Percentiles rank a stretch among this genome's conserved stretches.
Evolutionary conservation across 1,140 invertebrate genomes (phyloP).

Genomic region (Brevipalpus yothersi): DNA sequence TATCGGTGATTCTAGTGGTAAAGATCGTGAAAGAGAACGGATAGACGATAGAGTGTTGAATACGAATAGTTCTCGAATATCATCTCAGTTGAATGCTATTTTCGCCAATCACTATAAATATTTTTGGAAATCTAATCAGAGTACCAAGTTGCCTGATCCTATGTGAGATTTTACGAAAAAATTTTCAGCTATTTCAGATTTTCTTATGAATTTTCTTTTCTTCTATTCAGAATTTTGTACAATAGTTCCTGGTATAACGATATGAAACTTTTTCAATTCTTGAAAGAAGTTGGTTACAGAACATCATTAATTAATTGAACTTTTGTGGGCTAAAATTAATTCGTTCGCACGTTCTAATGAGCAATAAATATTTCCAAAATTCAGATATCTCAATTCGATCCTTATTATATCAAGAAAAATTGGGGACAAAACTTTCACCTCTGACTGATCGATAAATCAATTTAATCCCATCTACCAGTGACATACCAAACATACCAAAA

Average conservation of each 20-base stretch:
- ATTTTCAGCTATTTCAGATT: conserved; percentile 6
- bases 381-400: too few species aligned
- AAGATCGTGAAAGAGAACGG: conserved; percentile 35
- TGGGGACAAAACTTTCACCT: too few species aligned
- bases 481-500: too few species aligned
- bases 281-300: conserved; percentile 49
- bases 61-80: conserved; percentile 40
- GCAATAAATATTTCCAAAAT: too few species aligned
- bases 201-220: conserved; percentile 1
- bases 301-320: too few species aligned
- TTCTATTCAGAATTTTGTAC: conserved; percentile 42
- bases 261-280: conserved; percentile 51
- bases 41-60: conserved; percentile 32
- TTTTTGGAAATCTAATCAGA: conserved; percentile 32
- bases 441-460: too few species aligned
- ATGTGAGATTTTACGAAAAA: conserved; percentile 18
- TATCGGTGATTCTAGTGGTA: conserved; percentile 87
- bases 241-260: conserved; percentile 67
- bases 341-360: too few species aligned
- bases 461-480: too few species aligned
- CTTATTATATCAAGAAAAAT: too few species aligned
- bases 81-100: conserved; percentile 42
- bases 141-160: conserved; percentile 18
- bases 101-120: conserved; percentile 60
- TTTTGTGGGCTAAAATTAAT: too few species aligned